Evolutionary conservation across 2,113 vertebrate species (phyloP).

Genomic region (Rhinopomastus cyanomelas): DNA sequence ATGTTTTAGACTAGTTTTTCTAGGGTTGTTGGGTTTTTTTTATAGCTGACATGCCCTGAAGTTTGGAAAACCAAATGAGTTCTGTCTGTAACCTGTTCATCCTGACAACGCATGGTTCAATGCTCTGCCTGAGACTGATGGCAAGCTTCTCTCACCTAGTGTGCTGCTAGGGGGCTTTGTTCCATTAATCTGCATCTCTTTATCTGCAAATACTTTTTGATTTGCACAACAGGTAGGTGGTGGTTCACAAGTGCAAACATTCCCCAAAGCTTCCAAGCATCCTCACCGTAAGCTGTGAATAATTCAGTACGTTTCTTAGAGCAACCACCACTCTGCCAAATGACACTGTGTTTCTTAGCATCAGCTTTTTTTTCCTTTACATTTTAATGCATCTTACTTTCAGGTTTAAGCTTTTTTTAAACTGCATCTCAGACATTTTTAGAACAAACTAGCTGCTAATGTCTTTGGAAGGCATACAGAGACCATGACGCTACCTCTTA

Average conservation of each 20-base stretch:
- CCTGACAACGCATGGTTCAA: neutral
- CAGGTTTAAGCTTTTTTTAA: neutral
- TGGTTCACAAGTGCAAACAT: neutral
- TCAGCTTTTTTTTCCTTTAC: neutral
- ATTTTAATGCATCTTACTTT: neutral
- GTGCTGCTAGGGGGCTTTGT: neutral
- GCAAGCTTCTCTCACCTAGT: neutral
- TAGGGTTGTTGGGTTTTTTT: neutral
- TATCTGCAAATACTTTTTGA: conserved; percentile 21
- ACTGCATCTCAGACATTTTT: neutral
- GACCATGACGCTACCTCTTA: conserved; percentile 22
- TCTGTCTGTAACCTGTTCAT: conserved; percentile 3
- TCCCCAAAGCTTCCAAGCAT: neutral
- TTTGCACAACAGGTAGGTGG: neutral
- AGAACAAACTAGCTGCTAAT: neutral
- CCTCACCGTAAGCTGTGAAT: neutral
- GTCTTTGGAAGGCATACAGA: conserved; percentile 44
- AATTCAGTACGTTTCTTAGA: neutral
- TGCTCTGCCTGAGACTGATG: neutral
- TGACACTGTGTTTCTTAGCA: neutral
- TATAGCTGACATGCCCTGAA: neutral
- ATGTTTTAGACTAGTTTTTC: neutral
- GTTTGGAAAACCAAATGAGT: neutral
- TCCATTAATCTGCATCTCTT: conserved; percentile 26
- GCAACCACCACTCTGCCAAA: neutral